Percentiles rank a stretch among this genome's conserved stretches.
phyloP scores from a whole-genome alignment of 2,113 vertebrate genomes.

The Chauna torquata region DNA sequence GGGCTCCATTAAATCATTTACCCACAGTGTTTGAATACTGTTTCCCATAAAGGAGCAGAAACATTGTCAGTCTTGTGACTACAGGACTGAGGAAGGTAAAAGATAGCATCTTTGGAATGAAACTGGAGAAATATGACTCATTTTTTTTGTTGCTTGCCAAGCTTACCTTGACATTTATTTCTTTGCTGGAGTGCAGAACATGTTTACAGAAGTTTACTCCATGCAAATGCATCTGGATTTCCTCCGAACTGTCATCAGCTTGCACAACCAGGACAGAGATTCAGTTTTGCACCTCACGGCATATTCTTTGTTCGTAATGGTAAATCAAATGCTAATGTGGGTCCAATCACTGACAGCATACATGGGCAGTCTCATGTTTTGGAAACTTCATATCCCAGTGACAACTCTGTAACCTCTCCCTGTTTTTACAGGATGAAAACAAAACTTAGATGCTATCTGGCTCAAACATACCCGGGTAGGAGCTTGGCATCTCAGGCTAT shows the following conservation, averaged over 20 bases:
- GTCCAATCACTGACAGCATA: neutral
- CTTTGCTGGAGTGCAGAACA: constrained; percentile 62
- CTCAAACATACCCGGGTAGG: neutral
- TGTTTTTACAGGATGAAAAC: neutral
- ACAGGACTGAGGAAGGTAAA: constrained; percentile 72
- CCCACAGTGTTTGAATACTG: constrained; percentile 11
- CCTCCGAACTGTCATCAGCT: constrained; percentile 66
- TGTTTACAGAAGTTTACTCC: constrained; percentile 77
- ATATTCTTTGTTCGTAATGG: neutral
- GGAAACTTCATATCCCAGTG: neutral
- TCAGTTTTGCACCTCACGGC: neutral
- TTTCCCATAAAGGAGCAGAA: constrained; percentile 79
- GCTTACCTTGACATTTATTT: constrained; percentile 87
- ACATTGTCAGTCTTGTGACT: constrained; percentile 59
- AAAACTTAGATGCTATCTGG: neutral
- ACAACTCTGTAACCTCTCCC: neutral
- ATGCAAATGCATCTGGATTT: constrained; percentile 80
- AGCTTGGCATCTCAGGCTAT: neutral
- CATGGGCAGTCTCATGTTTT: neutral
- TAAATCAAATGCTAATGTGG: neutral
- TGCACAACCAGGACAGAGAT: constrained; percentile 5
- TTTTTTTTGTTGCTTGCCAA: constrained; percentile 71
- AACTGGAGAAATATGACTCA: constrained; percentile 79
- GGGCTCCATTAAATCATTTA: constrained; percentile 25
- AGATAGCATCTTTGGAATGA: constrained; percentile 80